Evolutionary conservation across 2,113 vertebrate species (phyloP), one percentile per base, ranked within the genome.

Genomic region (Peromyscus maniculatus): DNA sequence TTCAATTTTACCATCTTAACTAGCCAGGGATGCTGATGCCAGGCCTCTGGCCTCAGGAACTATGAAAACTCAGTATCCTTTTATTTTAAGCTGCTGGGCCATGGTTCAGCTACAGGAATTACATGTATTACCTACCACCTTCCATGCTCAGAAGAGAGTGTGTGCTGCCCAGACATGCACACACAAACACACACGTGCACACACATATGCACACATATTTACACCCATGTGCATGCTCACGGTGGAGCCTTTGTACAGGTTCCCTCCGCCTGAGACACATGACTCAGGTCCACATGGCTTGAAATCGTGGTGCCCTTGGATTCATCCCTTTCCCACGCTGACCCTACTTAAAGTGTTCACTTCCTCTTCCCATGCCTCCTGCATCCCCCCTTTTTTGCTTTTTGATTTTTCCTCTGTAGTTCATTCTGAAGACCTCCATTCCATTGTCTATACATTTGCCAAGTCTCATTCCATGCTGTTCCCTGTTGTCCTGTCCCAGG

Each of bases 101-200:
- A 71, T 11, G 66, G 13, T 26, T 1, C 31, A 19, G 52, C 21
- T 26, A 4, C 3, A 1, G 46, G 86, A 86, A 26, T 57, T 10
- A 0, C 1, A 66, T 17, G 1, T 36, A 9, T 2, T 7, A 2
- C n/a, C 1, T 7, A 2, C n/a, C 1, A 5, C 0, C 0, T 0
- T 0, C 13, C 13, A 31, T 1, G 36, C 3, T 46, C 19, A 36
- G 5, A 33, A n/a, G 12, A n/a, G 21, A 7, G 10, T 0, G 21
- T 4, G 0, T 2, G 0, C 2, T 4, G 33, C 33, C 31, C 8
- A 0, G 15, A 49, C 64, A 22, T 0, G 21, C 6, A 3, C 33
- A 15, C 21, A 22, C 16, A 57, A 52, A 80, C 31, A 31, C 31
- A 55, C 49, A 80, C 31, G n/a, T 57, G 19, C 36, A 24, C 11